Conservation (phyloP, 2,113 vertebrate species). For the Cheirogaleus medius region DNA sequence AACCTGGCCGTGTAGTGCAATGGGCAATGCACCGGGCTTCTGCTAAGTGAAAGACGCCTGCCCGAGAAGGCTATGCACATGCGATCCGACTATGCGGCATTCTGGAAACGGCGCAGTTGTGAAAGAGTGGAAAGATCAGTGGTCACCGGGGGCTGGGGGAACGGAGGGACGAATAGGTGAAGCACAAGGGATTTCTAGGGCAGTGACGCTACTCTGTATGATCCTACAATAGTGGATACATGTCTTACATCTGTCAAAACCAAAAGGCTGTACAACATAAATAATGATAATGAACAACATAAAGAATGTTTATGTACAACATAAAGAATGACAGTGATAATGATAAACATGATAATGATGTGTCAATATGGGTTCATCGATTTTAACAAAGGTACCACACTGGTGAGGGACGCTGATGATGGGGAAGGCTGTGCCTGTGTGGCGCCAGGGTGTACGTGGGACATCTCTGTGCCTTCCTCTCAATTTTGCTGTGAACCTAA, state of each 20-base stretch:
- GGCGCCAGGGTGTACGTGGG: neutral
- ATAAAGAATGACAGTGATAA: too few species aligned
- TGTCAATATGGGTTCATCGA: neutral
- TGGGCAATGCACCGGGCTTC: too few species aligned
- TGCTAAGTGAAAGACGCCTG: neutral
- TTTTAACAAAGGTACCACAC: neutral
- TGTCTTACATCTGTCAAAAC: neutral
- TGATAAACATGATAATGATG: too few species aligned
- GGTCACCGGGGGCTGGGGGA: neutral
- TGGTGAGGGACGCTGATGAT: neutral
- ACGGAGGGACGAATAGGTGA: neutral
- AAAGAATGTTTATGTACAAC: too few species aligned
- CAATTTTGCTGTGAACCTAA: neutral
- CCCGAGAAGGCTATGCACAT: neutral
- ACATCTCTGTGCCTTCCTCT: neutral
- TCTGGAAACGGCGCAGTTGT: neutral
- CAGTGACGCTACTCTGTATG: neutral
- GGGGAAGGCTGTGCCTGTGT: neutral
- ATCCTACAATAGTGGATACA: too few species aligned
- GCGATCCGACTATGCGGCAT: neutral
- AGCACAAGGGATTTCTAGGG: neutral
- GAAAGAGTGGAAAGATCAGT: neutral
- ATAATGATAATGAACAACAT: too few species aligned
- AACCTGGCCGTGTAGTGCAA: too few species aligned
- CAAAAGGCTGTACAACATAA: neutral